phyloP scores from a whole-genome alignment of 2,888 invertebrate species.

The Drosophila antonietae region DNA sequence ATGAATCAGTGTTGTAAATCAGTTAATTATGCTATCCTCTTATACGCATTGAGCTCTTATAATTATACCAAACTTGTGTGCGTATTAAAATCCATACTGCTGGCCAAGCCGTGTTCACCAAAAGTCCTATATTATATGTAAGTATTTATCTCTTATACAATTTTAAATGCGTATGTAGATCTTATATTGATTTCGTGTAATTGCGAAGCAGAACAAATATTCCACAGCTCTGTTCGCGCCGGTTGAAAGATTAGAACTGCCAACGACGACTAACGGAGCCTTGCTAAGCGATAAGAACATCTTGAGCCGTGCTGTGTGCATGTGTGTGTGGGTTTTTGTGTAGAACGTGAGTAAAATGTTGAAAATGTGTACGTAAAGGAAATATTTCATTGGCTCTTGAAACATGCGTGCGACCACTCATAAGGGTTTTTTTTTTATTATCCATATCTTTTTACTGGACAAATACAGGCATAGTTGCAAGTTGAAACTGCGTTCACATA shows the following conservation, averaged over 20 bases:
- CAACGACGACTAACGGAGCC: neutral
- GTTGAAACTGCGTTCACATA: no score
- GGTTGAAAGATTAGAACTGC: conserved; percentile 6
- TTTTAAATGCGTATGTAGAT: neutral
- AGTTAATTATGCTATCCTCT: neutral
- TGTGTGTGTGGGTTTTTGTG: neutral
- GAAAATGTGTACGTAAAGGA: neutral
- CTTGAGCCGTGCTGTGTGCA: neutral
- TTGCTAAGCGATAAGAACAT: neutral
- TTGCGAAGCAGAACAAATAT: no score
- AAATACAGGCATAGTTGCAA: neutral
- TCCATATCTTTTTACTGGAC: neutral
- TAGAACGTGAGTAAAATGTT: neutral
- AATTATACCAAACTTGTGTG: neutral
- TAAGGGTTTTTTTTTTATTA: neutral
- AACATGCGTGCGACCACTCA: no score
- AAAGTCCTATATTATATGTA: neutral
- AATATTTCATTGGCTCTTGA: neutral
- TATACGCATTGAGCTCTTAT: neutral
- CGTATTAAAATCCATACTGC: neutral
- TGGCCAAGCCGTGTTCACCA: neutral
- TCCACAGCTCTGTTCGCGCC: neutral
- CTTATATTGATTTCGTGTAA: neutral
- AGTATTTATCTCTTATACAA: neutral
- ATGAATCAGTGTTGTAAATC: conserved; percentile 3